Evolutionary conservation across 2,113 vertebrate genomes (phyloP).

Genomic region (Emydocephalus ijimae): DNA sequence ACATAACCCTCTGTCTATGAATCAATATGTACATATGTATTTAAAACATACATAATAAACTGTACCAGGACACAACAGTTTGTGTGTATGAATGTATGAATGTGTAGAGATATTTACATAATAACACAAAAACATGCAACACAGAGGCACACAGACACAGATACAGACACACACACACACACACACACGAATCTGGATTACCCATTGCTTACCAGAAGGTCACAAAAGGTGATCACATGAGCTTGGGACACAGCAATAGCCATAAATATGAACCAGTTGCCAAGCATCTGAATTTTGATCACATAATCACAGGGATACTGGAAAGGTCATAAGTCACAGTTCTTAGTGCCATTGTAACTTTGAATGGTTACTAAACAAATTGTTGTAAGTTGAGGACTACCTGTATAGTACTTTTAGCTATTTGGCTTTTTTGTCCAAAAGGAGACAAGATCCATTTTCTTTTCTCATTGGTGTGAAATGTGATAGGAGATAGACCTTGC

Average conservation of each 20-base stretch:
- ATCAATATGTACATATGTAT: not conserved
- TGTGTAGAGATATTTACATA: not conserved
- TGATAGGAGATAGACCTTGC: not conserved
- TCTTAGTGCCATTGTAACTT: no score
- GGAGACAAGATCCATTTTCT: not conserved
- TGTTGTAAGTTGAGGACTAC: not conserved
- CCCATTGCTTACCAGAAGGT: not conserved
- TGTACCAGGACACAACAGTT: not conserved
- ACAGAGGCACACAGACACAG: not conserved
- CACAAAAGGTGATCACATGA: not conserved
- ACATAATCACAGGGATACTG: no score
- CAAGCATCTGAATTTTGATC: no score
- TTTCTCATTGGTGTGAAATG: not conserved
- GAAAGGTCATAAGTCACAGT: no score
- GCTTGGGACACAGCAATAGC: no score
- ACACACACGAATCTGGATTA: no score
- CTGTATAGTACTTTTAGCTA: conserved; percentile 16
- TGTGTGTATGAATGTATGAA: not conserved
- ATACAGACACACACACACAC: not conserved
- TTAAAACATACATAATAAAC: not conserved
- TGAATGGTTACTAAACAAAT: no score
- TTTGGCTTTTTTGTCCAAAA: conserved; percentile 6
- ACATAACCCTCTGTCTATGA: not conserved
- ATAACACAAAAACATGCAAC: not conserved
- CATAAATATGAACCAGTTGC: no score